Evolutionary conservation across 2,888 invertebrate genomes (phyloP), one percentile per base, ranked within the genome.

Genomic region (Acleris literana): DNA sequence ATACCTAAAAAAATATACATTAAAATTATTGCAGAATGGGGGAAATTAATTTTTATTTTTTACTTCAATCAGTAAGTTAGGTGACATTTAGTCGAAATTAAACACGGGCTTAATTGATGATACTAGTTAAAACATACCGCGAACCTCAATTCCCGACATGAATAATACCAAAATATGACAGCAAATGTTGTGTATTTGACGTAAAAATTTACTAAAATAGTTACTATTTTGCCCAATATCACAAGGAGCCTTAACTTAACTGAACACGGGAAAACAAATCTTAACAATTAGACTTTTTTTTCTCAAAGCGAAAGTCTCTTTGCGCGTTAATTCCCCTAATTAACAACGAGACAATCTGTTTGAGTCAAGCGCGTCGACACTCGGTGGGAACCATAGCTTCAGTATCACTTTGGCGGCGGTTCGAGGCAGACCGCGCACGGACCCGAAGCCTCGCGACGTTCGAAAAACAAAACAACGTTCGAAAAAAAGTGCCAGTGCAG

Each of bases 331-430:
- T 57, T 53, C 56, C 25, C 16, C 56, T 66, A 66, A 66, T 66
- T 66, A 66, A 56, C 65, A 53, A 48, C 56, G 69, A 74, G 71
- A 73, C 71, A 74, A 72, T 70, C 71, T 70, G 70, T 69, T 72
- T 69, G 44, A 63, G 70, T 64, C 70, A 67, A 68, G 66, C 70
- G 69, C 71, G 64, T 20, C 18, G 56, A 49, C 49, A 33, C 22
- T 69, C 66, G 68, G 17, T 20, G 29, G 43, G 49, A 39, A 29
- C 49, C 48, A 18, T 43, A 73, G 78, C 81, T 75, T 88, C 88
- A 88, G 88, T 88, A 80, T 77, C 77, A 80, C 83, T 80, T 74
- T 76, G 82, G 80, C 81, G 75, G 78, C 78, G 84, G 76, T 63
- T 74, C 82, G 80, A 71, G 76, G 70, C 75, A 75, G 79, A 77